phyloP scores from a whole-genome alignment of 2,113 vertebrate genomes.

The Syrrhaptes paradoxus region DNA sequence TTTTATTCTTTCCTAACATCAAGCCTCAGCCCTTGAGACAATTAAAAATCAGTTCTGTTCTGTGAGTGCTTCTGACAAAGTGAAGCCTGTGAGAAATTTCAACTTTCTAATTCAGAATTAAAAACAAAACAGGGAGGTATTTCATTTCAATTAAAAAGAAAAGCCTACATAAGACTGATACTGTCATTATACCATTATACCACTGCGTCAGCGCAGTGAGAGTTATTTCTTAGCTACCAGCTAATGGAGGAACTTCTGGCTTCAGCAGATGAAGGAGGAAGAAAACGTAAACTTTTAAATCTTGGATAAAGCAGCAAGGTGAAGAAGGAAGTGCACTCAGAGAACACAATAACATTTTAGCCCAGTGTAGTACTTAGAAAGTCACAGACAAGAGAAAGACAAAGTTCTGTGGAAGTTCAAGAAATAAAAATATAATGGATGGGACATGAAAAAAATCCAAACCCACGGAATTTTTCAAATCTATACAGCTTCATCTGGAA shows the following conservation, averaged over 20 bases:
- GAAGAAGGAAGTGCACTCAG: neutral
- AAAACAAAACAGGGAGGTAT: neutral
- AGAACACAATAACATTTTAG: neutral
- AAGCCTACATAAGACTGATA: neutral
- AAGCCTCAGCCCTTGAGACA: neutral
- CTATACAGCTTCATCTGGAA: neutral
- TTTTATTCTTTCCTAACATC: slow-evolving; percentile 18
- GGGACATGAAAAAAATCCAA: neutral
- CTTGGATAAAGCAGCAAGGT: neutral
- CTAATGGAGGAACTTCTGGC: neutral
- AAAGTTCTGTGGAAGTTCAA: neutral
- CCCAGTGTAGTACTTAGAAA: neutral
- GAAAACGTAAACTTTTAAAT: neutral
- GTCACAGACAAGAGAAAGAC: neutral
- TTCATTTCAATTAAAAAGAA: neutral
- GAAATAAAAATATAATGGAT: neutral
- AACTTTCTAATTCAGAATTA: neutral
- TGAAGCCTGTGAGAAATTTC: neutral
- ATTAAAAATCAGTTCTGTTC: neutral
- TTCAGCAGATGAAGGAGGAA: neutral
- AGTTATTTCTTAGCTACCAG: neutral
- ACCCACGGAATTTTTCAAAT: neutral
- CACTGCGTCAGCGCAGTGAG: neutral
- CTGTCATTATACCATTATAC: neutral
- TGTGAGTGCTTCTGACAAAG: fast-evolving